A percentile compares a stretch with the other conserved stretches of the same genome.
phyloP scores from a whole-genome alignment of 2,113 vertebrate species.

The Porphyrio hochstetteri region DNA sequence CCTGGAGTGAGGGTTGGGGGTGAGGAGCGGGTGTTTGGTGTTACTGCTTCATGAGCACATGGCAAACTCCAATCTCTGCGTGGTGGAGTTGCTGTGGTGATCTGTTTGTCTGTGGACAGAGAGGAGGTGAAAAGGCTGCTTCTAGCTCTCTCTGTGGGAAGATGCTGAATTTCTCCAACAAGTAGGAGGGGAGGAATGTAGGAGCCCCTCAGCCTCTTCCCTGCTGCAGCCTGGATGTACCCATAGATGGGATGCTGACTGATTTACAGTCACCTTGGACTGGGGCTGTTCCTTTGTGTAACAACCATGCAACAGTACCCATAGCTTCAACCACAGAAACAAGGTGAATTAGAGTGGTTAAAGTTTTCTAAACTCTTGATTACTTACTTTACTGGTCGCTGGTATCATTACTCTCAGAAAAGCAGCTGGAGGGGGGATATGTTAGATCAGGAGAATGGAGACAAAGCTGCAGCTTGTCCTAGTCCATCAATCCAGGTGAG shows the following conservation, averaged over 20 bases:
- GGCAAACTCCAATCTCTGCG: neutral
- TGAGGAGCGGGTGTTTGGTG: neutral
- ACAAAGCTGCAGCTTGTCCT: neutral
- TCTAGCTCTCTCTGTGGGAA: neutral
- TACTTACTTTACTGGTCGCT: neutral
- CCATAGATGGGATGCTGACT: neutral
- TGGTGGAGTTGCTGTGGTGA: neutral
- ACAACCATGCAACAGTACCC: neutral
- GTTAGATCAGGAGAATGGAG: neutral
- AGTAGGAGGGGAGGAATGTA: neutral
- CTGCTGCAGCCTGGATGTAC: neutral
- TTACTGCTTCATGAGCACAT: rapidly evolving
- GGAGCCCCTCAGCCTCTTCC: neutral
- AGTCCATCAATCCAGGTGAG: neutral
- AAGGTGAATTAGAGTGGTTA: neutral
- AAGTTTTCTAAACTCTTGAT: neutral
- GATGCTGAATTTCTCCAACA: neutral
- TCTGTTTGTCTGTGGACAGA: neutral
- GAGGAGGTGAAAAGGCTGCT: neutral
- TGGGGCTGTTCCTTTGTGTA: neutral
- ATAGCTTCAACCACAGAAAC: neutral
- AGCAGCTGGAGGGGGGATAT: neutral
- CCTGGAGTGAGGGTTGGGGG: neutral
- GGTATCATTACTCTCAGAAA: neutral
- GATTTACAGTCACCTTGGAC: neutral